These are phyloP conservation scores for Pollimyrus isidori DNA, from an alignment of 2,113 vertebrate genomes.

Conservation along the genomic window DNA sequence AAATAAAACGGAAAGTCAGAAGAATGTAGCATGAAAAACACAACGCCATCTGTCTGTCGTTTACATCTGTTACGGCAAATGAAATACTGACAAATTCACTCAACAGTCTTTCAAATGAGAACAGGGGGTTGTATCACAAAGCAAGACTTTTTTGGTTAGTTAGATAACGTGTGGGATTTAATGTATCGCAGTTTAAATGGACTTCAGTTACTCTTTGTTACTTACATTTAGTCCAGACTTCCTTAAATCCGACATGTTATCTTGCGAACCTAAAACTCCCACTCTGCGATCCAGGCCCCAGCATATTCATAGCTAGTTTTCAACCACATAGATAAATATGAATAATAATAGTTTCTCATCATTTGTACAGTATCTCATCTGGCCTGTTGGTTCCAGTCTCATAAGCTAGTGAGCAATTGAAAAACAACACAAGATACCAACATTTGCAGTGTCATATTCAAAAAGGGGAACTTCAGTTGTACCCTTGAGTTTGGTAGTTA, in stretches of 20 bases:
- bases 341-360: not conserved
- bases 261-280: not conserved
- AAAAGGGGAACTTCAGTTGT: not conserved
- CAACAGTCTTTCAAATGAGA: not conserved
- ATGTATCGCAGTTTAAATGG: not conserved
- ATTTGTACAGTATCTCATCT: not conserved
- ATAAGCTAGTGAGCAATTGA: not conserved
- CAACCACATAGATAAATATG: not conserved
- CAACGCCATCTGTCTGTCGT: not conserved
- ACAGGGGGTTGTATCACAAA: not conserved
- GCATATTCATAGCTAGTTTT: not conserved
- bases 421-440: not conserved
- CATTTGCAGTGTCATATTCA: not conserved
- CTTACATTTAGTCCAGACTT: not conserved
- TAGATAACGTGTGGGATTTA: not conserved
- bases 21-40: not conserved
- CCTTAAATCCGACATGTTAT: not conserved
- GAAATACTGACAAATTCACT: not conserved
- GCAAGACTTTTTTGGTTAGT: not conserved
- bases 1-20: not conserved
- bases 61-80: not conserved
- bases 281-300: not conserved
- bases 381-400: not conserved
- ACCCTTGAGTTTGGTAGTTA: not conserved
- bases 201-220: not conserved